Evolutionary conservation across 2,888 invertebrate genomes (phyloP), one percentile per base, ranked within the genome.

Genomic region (Iphiclides podalirius): DNA sequence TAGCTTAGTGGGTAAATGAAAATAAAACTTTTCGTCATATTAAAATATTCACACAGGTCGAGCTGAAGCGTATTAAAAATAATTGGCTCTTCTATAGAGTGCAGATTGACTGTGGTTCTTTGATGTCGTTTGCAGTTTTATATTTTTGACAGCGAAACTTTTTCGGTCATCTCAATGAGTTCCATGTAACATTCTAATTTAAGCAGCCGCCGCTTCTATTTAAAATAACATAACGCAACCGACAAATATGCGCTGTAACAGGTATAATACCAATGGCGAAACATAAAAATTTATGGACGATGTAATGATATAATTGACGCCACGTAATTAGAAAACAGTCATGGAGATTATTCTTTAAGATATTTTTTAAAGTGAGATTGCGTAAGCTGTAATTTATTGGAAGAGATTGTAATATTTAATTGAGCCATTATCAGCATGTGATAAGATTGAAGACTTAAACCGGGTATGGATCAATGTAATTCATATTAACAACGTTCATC

Each of bases 241-340:
- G 8, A n/a, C 26, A 41, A 35, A 26, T 35, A 33, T 40, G n/a
- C 8, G 26, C 4, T 47, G 35, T 50, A 40, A 39, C 39, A n/a
- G 11, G 16, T 45, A 28, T 20, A 53, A 44, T 48, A 55, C 54
- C 52, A 47, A 52, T 55, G 54, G 39, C 50, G 58, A 52, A 58
- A 55, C 53, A 41, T 23, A 52, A 59, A 60, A 57, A 52, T 50
- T 47, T 52, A 55, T 54, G 47, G 52, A 47, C 54, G 48, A 51
- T 52, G 46, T 56, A 58, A 58, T 51, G 8, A 47, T 42, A 37
- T 38, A 38, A 42, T 31, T 43, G 38, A 14, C 37, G 52, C 52
- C 56, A 48, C 43, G 48, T 61, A 53, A 58, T 60, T 58, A 57
- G 54, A 52, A 53, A 58, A 58, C 45, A 44, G 49, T 35, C 42